Base-by-base conservation (phyloP, 2,113 vertebrate species). In the Hippocampus comes region DNA sequence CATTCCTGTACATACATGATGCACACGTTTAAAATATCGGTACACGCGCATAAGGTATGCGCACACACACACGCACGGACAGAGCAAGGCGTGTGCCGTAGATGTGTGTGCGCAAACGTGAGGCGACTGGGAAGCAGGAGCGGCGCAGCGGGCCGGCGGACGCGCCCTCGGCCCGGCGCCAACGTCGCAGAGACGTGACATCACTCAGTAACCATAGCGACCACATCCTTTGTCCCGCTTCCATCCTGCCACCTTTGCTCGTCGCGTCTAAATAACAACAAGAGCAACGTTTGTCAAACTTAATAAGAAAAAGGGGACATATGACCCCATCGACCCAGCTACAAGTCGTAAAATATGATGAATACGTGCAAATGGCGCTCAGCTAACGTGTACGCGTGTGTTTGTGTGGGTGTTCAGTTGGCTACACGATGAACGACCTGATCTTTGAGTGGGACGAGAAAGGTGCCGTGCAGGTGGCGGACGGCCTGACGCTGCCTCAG, bases 381-480 rank as follows among this genome's bases (percentile, higher is more conserved):
- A 60, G 57, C 57, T 60, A 17, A 17, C 15, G 10, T 25, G 4
- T 14, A 27, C 30, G 23, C 5, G 2, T 5, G 23, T 27, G 23
- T 18, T 9, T 15, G n/a, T 56, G 49, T 55, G 53, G 17, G 30
- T 25, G 3, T 30, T 65, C 89, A 99, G 97, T 99, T 87, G 97
- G 97, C 64, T 99, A 99, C 85, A 99, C 97, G 10, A 99, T 99
- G 97, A 99, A 99, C 4, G 97, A 99, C 81, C 95, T 99, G 78
- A 98, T 99, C 87, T 99, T 99, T 76, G 96, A 98, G 89, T 99
- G 97, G 97, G 97, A 99, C 56, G 95, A 97, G 84, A 95, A 96
- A 74, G 96, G 96, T 78, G 96, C 97, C 0, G 97, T 99, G 80
- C 97, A 99, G 89, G 94, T 99, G 68, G 96, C 96, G 6, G 96